These are phyloP conservation scores for Crotalus horridus DNA, from an alignment of 2,113 vertebrate genomes.

Conservation along the genomic window DNA sequence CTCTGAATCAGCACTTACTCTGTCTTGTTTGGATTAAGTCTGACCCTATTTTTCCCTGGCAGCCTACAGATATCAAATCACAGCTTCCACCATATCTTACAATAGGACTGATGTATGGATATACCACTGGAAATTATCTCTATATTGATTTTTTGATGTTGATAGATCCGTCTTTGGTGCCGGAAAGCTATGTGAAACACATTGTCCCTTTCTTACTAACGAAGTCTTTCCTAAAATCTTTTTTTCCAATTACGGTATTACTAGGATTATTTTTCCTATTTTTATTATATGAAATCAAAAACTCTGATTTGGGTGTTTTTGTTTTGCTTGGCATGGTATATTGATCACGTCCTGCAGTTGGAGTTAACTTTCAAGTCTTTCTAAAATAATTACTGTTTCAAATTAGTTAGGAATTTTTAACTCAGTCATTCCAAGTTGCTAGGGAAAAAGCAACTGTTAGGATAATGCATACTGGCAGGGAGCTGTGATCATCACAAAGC, in stretches of 20 bases:
- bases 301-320: background rate
- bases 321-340: background rate
- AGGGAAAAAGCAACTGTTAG: background rate
- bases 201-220: background rate
- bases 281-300: background rate
- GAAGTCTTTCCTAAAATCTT: background rate
- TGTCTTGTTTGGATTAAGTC: background rate
- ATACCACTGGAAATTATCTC: background rate
- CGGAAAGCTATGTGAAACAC: background rate
- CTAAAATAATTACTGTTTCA: background rate
- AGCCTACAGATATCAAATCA: background rate
- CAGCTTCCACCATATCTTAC: background rate
- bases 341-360: background rate
- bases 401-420: background rate
- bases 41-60: background rate
- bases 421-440: background rate
- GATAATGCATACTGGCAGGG: background rate
- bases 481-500: background rate
- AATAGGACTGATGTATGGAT: background rate
- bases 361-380: background rate
- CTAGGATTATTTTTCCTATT: background rate
- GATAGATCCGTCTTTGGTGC: background rate
- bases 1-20: too few species aligned
- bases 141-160: background rate
- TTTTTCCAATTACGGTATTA: background rate